Evolutionary conservation across 2,888 invertebrate species (phyloP), one percentile per base, ranked within the genome.

Genomic region (Callosobruchus maculatus): DNA sequence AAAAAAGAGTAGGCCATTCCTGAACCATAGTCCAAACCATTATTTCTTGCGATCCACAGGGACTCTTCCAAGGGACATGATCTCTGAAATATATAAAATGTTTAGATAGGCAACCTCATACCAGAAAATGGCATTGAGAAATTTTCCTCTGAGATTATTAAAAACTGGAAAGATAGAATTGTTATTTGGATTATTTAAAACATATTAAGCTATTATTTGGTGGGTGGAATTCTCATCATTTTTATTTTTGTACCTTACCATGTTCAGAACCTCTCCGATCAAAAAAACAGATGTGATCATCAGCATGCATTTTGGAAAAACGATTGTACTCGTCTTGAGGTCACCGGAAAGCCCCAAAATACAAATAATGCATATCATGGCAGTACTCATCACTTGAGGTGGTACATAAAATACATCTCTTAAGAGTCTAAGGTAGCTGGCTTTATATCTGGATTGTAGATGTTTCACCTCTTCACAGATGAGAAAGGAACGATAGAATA

Each of bases 1-100:
- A 90, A 91, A 84, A 89, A 92, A 66, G 89, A 91, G 75, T 90
- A 90, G 0, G 93, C 93, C 92, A 93, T 92, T 3, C 90, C 90
- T 0, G 89, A 88, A 0, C 92, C 93, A 79, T 91, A 92, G 78
- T 89, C 88, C 26, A 89, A 80, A 21, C 89, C 82, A 88, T 88
- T 71, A 82, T 86, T 83, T 80, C 85, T 81, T 68, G 81, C 80
- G 21, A 87, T 81, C 79, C 80, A 79, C 68, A 83, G 74, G 7
- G 85, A 83, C 21, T 83, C 80, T 71, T 82, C 80, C 9, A 87
- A 70, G 1, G 84, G 82, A 26, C 82, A 79, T 26, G 78, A 30
- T 70, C 83, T 80, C 86, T 86, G 74, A 73, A 83, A 83, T 31
- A 1, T 49, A 18, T 49, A 13, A 3, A 49, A 26, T 26, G 26